Conservation (phyloP, 1,140 invertebrate genomes). For the Nylanderia fulva region DNA sequence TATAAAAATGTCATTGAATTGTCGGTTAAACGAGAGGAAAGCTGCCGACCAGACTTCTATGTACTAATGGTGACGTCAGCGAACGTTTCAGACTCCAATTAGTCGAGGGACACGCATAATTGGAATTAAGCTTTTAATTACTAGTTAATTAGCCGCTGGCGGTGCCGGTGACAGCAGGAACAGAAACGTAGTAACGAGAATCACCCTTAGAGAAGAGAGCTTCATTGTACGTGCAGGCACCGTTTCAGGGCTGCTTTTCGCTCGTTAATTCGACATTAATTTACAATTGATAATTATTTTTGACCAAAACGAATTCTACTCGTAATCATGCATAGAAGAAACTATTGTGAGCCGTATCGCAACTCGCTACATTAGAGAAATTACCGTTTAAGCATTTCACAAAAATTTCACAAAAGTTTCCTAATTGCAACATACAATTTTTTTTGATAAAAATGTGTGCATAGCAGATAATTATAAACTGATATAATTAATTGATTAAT, state of each 20-base stretch:
- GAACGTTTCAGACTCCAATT: constrained; percentile 80
- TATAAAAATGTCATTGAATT: background rate
- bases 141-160: constrained; percentile 80
- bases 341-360: constrained; percentile 8
- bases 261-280: constrained; percentile 78
- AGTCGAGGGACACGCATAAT: constrained; percentile 79
- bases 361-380: constrained; percentile 45
- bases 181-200: constrained; percentile 69
- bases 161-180: constrained; percentile 61
- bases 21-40: background rate
- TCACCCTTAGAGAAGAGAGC: constrained; percentile 73
- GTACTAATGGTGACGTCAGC: constrained; percentile 61
- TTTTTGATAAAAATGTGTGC: background rate
- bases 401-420: background rate
- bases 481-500: background rate
- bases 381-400: constrained; percentile 25
- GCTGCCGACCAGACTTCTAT: background rate
- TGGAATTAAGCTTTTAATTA: constrained; percentile 80
- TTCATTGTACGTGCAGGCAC: constrained; percentile 72
- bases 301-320: constrained; percentile 55
- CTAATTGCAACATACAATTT: constrained; percentile 27
- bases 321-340: background rate
- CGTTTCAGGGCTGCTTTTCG: constrained; percentile 59
- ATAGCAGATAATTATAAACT: background rate
- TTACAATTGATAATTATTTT: constrained; percentile 79